Evolutionary conservation across 2,888 invertebrate species (phyloP).

Genomic region (Brachypalpus laphriformis): DNA sequence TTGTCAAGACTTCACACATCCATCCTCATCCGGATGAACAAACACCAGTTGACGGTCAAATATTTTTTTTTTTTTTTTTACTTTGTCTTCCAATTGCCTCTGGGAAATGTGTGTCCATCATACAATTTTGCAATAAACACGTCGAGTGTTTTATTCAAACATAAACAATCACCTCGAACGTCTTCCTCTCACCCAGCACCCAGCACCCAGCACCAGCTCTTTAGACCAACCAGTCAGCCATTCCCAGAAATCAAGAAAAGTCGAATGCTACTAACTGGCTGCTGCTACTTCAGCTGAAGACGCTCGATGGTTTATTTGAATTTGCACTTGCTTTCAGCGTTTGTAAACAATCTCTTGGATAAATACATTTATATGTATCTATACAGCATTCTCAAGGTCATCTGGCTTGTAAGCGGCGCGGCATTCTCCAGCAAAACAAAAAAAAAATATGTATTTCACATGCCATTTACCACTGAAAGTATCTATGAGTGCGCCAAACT

Average conservation of each 20-base stretch:
- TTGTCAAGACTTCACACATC: not conserved
- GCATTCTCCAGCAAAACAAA: slow-evolving; percentile 20
- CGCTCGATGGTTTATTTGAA: slow-evolving; percentile 52
- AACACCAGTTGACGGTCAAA: slow-evolving; percentile 33
- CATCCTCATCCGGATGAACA: not conserved
- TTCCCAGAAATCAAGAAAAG: slow-evolving; percentile 21
- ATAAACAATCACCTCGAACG: slow-evolving; percentile 60
- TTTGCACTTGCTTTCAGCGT: slow-evolving; percentile 67
- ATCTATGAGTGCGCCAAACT: slow-evolving; percentile 21
- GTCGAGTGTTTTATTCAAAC: slow-evolving; percentile 34
- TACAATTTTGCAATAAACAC: slow-evolving; percentile 40
- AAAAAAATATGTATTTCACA: slow-evolving; percentile 45
- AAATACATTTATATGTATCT: slow-evolving; percentile 22
- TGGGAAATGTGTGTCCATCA: slow-evolving; percentile 28
- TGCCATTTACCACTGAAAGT: slow-evolving; percentile 32
- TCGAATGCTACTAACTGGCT: not conserved
- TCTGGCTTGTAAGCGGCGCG: slow-evolving; percentile 47
- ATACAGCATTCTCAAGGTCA: slow-evolving; percentile 59
- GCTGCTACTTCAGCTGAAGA: not conserved
- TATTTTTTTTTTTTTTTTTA: not conserved
- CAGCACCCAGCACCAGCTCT: no score
- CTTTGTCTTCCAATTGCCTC: slow-evolving; percentile 32
- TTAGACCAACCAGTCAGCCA: not conserved
- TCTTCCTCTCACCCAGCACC: not conserved
- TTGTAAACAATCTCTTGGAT: slow-evolving; percentile 60